Evolutionary conservation across 2,113 vertebrate genomes (phyloP).

Genomic region (Meles meles): DNA sequence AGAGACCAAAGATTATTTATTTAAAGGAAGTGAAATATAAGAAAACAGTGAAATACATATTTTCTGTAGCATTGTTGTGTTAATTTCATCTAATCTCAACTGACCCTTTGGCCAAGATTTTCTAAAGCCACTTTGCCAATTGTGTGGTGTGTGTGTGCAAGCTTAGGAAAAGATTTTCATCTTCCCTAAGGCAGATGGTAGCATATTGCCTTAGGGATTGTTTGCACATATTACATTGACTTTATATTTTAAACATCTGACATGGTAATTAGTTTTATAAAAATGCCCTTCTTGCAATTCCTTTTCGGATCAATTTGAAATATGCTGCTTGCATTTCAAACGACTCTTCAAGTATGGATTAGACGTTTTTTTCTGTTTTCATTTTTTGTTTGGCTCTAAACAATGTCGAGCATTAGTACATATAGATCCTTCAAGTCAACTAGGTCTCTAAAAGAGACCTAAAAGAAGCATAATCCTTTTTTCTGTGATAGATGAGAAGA

Average conservation of each 20-base stretch:
- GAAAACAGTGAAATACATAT: background rate
- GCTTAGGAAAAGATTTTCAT: background rate
- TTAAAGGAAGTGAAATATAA: background rate
- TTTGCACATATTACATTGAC: background rate
- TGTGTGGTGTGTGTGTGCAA: background rate
- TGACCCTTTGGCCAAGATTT: background rate
- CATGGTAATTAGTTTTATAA: slow-evolving; percentile 36
- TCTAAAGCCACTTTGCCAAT: background rate
- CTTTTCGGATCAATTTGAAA: slow-evolving; percentile 1
- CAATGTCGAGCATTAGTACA: background rate
- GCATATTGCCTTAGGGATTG: background rate
- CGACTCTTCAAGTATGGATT: background rate
- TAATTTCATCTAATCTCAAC: background rate
- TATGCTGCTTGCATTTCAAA: slow-evolving; percentile 43
- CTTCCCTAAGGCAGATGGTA: background rate
- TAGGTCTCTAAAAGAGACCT: background rate
- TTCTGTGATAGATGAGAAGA: background rate
- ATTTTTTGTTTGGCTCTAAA: background rate
- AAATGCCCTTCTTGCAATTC: slow-evolving; percentile 28
- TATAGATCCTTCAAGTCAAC: background rate
- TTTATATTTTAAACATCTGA: slow-evolving; percentile 37
- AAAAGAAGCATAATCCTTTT: background rate
- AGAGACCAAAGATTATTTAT: background rate
- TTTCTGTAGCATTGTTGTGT: background rate
- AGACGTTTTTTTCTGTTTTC: background rate